Base-by-base conservation (phyloP, 2,113 vertebrate species). In the Stomatorhinus ivindoensis region DNA sequence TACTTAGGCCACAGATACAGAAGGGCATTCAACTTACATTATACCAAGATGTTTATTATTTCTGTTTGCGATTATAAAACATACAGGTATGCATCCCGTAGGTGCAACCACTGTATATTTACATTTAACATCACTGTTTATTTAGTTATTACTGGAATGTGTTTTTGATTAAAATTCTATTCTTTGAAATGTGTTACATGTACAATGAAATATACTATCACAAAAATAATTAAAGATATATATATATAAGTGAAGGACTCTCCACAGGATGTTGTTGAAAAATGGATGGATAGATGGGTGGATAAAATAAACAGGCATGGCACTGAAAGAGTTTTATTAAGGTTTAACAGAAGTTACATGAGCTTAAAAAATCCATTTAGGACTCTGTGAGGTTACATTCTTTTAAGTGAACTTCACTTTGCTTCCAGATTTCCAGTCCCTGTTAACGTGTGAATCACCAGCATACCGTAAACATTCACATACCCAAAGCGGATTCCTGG, bases 351-450 rank as follows among this genome's bases (percentile, higher is more conserved):
- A 91, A 88, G 65, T 90, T 92, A 90, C 87, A 90, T 69, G 35
- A 82, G 47, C 47, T 82, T 89, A 50, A 82, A 82, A 51, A 50
- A 87, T 92, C 89, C 89, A 76, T 90, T 91, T 50, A 90, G 51
- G 86, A 91, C 89, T 89, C 87, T 50, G 73, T 88, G 88, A 92
- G 88, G 84, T 90, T 91, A 92, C 91, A 92, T 82, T 90, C 91
- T 87, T 89, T 27, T 89, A 47, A 89, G 86, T 90, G 53, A 86
- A 88, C 89, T 91, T 61, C 90, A 89, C 50, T 88, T 58, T 50
- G 87, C 47, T 90, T 91, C 82, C 92, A 86, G 55, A 90, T 76
- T 85, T 73, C 48, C 80, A 89, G 87, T 87, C 89, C 85, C 88
- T 85, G 47, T 87, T 51, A 46, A 3, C 35, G 55, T 50, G 65